These are phyloP conservation scores for Stenolophus ochropezus DNA, from an alignment of 2,888 invertebrate genomes.

Conservation along the genomic window DNA sequence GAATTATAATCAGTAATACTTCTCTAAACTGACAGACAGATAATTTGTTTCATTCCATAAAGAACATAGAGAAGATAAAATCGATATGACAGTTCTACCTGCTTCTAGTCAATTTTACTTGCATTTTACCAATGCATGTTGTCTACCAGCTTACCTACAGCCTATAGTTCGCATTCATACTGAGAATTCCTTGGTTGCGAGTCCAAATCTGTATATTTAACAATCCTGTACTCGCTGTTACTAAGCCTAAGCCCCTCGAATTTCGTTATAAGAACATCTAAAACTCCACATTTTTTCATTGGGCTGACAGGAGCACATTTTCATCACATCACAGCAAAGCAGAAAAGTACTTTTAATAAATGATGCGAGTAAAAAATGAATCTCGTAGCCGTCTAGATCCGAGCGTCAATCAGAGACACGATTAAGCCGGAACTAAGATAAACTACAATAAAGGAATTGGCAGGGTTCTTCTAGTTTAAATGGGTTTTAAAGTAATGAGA, in stretches of 20 bases:
- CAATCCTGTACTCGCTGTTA: too few species aligned
- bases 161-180: too few species aligned
- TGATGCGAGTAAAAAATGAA: background rate
- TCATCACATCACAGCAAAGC: background rate
- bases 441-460: background rate
- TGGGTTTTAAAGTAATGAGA: background rate
- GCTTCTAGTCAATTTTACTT: too few species aligned
- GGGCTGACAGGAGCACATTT: background rate
- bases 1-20: too few species aligned
- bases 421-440: background rate
- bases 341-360: background rate
- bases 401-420: background rate
- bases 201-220: too few species aligned
- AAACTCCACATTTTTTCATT: background rate
- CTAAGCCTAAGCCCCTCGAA: background rate
- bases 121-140: too few species aligned
- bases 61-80: too few species aligned
- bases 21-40: too few species aligned
- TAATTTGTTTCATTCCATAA: too few species aligned
- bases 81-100: too few species aligned
- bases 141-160: too few species aligned
- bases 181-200: too few species aligned
- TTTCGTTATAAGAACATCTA: background rate
- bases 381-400: background rate
- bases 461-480: background rate